These are phyloP conservation scores for Anser brachyrhynchus DNA, from an alignment of 2,113 vertebrate genomes.

Conservation along the genomic window DNA sequence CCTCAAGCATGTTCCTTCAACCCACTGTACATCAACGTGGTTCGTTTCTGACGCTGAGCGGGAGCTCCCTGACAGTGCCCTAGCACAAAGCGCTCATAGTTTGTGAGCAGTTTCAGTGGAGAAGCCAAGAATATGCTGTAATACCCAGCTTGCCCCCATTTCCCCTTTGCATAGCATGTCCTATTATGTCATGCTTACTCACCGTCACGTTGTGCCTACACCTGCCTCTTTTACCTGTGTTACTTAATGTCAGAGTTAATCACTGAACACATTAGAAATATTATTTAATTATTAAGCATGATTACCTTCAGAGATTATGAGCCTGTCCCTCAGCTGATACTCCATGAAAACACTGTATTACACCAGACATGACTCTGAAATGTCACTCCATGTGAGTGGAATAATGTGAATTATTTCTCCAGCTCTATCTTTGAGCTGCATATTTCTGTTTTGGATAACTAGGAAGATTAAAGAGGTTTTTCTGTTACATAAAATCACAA, in stretches of 20 bases:
- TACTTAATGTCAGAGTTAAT: background rate
- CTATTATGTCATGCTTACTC: fast-evolving
- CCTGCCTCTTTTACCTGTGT: background rate
- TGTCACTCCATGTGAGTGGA: background rate
- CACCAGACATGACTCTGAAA: background rate
- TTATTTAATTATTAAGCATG: background rate
- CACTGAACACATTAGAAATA: background rate
- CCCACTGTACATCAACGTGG: fast-evolving
- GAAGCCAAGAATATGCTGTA: background rate
- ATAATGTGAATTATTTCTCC: background rate
- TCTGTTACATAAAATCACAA: background rate
- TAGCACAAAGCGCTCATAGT: background rate
- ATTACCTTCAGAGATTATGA: background rate
- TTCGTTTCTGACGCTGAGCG: background rate
- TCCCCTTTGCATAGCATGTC: fast-evolving
- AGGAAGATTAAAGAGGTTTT: background rate
- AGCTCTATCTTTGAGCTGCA: background rate
- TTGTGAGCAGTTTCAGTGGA: fast-evolving
- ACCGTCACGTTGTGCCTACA: background rate
- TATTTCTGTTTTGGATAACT: background rate
- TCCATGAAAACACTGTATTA: background rate
- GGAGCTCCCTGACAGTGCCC: background rate
- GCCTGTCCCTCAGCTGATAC: background rate
- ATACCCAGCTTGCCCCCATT: background rate
- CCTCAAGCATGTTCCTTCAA: background rate